Evolutionary conservation across 2,113 vertebrate genomes (phyloP).

Genomic region (Glaucidium brasilianum): DNA sequence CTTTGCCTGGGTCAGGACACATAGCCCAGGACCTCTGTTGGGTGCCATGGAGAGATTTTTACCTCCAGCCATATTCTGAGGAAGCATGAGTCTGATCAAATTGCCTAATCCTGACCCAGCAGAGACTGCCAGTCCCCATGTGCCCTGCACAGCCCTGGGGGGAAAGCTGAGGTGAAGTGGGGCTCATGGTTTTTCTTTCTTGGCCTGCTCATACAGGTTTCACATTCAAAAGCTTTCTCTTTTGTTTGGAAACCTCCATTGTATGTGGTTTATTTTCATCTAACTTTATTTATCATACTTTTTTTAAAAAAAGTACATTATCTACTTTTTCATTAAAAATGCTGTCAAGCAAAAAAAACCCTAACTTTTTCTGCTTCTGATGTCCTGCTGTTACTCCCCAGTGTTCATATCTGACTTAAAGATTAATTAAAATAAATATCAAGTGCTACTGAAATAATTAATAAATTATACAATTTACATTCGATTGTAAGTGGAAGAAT

Average conservation of each 20-base stretch:
- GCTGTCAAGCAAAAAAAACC: background rate
- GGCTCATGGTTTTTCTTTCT: background rate
- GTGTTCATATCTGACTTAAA: slow-evolving; percentile 61
- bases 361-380: slow-evolving; percentile 8
- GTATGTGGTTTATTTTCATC: background rate
- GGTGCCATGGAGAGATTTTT: background rate
- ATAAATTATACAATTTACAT: slow-evolving; percentile 68
- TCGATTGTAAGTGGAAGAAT: slow-evolving; percentile 62
- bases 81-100: background rate
- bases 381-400: slow-evolving; percentile 69
- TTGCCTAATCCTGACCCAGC: background rate
- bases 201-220: background rate
- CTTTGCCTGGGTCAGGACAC: background rate
- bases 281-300: background rate
- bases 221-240: background rate
- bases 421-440: slow-evolving; percentile 75
- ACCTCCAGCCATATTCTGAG: background rate
- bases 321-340: slow-evolving; percentile 23
- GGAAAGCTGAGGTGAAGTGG: background rate
- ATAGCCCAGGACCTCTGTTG: background rate
- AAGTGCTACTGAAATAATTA: slow-evolving; percentile 71
- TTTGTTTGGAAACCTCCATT: background rate
- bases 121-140: background rate
- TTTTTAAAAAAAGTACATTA: background rate
- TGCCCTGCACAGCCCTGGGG: background rate